Evolutionary conservation across 92 coral and sea anemone species (phyloP), one percentile per base, ranked within the genome.

Genomic region (Pocillopora meandrina): DNA sequence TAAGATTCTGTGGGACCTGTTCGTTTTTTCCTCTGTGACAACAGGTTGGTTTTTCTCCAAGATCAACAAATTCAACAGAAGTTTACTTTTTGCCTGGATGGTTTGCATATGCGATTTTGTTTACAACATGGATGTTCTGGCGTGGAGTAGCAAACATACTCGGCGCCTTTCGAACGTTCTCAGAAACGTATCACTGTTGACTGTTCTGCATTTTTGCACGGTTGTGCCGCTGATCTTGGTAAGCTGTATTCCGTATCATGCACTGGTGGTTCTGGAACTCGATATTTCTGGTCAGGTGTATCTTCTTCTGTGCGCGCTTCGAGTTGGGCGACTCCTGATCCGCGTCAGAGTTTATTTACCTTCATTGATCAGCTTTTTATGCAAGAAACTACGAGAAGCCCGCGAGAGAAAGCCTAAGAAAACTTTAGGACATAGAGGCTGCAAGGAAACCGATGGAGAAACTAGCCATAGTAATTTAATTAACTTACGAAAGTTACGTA

Each of bases 41-140:
- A 56, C 71, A 1, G 92, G 92, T 2, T 89, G 85, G 70, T 73
- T 17, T 19, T 80, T 81, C 42, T 73, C 86, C 18, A 74, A 79
- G 15, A 34, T 78, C 23, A 89, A 72, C 64, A 61, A 33, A 10
- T 65, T 59, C 59, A 72, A 74, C 47, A 20, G 78, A 8, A 84
- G 78, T 33, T 58, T 89, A 61, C 56, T 73, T 19, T 78, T 79
- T 33, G 89, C 85, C 11, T 74, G 78, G 92, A 0, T 85, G 55
- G 89, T 89, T 19, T 89, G 76, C 66, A n/a, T 84, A 67, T 89
- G 92, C 23, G 92, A 89, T 74, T 78, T 81, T 56, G 47, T 89
- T 21, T 89, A 78, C 13, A 35, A 63, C 21, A 67, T 75, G 47
- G 89, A 89, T 20, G 56, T 74, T 61, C 74, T 82, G 13, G 92